These are phyloP conservation scores for Sigmodon hispidus DNA, from an alignment of 2,113 vertebrate species.

Conservation along the genomic window DNA sequence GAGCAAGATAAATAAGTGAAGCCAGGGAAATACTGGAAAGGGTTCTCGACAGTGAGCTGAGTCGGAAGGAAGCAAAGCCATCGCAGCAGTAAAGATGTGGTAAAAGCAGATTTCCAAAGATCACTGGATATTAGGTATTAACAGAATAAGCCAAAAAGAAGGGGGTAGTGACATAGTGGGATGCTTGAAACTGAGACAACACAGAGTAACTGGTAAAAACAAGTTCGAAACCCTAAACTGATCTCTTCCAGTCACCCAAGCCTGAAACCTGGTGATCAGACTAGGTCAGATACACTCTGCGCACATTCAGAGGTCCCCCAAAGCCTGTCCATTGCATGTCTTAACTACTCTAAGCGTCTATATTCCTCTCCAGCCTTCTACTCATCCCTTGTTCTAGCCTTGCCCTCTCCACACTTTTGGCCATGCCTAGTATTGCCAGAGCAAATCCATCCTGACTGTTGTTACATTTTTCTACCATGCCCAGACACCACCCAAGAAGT, in stretches of 20 bases:
- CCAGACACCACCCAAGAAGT: not conserved
- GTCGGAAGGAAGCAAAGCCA: constrained; percentile 40
- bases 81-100: not conserved
- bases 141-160: constrained; percentile 23
- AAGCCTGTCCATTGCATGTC: not conserved
- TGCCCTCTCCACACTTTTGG: not conserved
- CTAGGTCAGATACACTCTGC: not conserved
- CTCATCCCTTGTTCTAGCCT: not conserved
- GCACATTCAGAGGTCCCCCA: not conserved
- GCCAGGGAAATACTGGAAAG: not conserved
- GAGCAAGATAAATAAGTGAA: not conserved
- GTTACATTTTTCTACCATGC: not conserved
- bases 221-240: not conserved
- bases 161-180: not conserved
- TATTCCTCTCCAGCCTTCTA: not conserved
- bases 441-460: not conserved
- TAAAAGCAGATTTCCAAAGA: constrained; percentile 11
- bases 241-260: not conserved
- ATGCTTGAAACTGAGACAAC: not conserved
- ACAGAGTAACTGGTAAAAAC: not conserved
- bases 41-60: not conserved
- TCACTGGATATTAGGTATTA: not conserved
- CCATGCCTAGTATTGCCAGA: not conserved
- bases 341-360: not conserved
- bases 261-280: not conserved